Conservation (phyloP, 2,113 vertebrate species). For the Rhadina sibilatrix region DNA sequence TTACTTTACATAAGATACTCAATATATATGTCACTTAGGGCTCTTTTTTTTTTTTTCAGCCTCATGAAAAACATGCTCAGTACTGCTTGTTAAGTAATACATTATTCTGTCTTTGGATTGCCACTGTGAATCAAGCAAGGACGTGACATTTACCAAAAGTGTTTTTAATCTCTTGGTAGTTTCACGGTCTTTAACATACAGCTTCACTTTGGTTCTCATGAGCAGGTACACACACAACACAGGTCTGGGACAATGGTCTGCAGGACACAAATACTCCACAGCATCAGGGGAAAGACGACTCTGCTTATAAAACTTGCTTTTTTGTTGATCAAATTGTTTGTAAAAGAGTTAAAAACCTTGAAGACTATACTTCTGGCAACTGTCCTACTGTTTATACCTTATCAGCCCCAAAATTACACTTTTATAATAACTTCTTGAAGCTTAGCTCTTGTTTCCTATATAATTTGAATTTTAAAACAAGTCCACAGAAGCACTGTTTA, state of each 20-base stretch:
- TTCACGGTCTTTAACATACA: not conserved
- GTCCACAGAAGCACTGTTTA: not conserved
- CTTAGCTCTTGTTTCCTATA: not conserved
- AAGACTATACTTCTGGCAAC: not conserved
- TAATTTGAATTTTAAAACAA: not conserved
- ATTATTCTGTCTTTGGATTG: not conserved
- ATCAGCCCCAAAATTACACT: not conserved
- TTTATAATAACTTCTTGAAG: not conserved
- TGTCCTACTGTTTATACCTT: not conserved
- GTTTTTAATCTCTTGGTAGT: not conserved
- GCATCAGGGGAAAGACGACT: rapidly evolving
- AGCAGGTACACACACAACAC: not conserved
- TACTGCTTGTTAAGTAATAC: not conserved
- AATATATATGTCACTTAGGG: not conserved
- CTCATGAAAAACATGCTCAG: not conserved
- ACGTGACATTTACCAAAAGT: not conserved
- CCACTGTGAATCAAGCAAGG: not conserved
- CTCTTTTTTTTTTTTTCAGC: not conserved
- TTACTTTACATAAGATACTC: not conserved
- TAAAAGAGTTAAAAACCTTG: not conserved
- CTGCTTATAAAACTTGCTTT: not conserved
- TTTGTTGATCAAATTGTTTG: not conserved
- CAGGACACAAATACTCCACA: not conserved
- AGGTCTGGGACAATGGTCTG: not conserved
- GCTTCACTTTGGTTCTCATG: not conserved